Percentiles rank a stretch among this genome's conserved stretches.
These are phyloP conservation scores for Sinocyclocheilus anophthalmus DNA, from an alignment of 2,113 vertebrate genomes.

Conservation along the genomic window DNA sequence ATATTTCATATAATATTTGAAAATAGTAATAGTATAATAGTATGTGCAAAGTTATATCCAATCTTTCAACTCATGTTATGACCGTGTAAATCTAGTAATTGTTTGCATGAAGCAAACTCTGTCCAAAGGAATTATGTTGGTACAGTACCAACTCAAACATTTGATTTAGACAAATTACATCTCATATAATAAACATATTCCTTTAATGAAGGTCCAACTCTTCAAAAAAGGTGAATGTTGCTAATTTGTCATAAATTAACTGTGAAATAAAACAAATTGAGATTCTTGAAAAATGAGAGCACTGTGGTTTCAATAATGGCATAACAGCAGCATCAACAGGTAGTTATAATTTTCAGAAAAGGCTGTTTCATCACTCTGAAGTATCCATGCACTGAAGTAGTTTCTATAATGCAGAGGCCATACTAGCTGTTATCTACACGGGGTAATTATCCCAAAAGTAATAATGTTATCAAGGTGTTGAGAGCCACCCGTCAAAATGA, in stretches of 20 bases:
- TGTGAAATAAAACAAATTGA: neutral
- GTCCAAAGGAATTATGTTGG: neutral
- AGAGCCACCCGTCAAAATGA: slow-evolving; percentile 48
- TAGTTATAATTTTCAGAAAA: neutral
- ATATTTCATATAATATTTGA: too few relatives aligned
- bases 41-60: neutral
- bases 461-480: slow-evolving; percentile 54
- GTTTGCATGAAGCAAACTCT: neutral
- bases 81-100: neutral
- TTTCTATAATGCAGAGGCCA: slow-evolving; percentile 31
- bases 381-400: slow-evolving; percentile 23
- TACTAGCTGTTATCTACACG: slow-evolving; percentile 40
- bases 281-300: neutral
- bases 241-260: neutral
- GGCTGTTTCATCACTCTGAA: slow-evolving; percentile 9
- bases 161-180: neutral
- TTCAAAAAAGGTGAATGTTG: neutral
- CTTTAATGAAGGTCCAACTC: neutral
- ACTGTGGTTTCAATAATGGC: neutral
- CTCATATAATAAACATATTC: neutral
- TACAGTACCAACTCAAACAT: neutral
- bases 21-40: too few relatives aligned
- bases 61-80: neutral
- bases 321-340: neutral
- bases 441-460: slow-evolving; percentile 54